Evolutionary conservation across 2,888 invertebrate genomes (phyloP), one percentile per base, ranked within the genome.

Genomic region (Lycophotia porphyrea): DNA sequence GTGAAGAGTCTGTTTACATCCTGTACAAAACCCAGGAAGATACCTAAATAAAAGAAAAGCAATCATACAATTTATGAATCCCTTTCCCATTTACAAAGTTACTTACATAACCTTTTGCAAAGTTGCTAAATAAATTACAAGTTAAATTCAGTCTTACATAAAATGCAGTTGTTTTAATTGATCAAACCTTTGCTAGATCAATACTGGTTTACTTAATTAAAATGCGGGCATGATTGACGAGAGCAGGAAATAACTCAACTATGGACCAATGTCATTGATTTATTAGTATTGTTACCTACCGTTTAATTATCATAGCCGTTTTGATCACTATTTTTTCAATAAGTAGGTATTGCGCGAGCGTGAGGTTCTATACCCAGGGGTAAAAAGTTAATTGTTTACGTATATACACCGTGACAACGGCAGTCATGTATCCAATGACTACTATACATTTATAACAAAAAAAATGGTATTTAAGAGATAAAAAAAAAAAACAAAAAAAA

Each of bases 221-320:
- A 67, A 76, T 81, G 80, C 76, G 49, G 36, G 11, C 39, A 61
- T 81, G 60, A 63, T 61, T 63, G 70, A 80, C 76, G 60, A 80
- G 49, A 80, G 58, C 81, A 76, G 81, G 80, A 81, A 80, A 76
- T 76, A 31, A 27, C 21, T 70, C 24, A 67, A 80, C 55, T 42
- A 31, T 18, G 27, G 24, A 34, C 76, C 81, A 81, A 80, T 80
- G 80, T 27, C 80, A 80, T 61, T 70, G 39, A 58, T 61, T 75
- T 70, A 80, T 77, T 76, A 66, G 49, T 39, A 39, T 47, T 55
- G 15, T 3, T 34, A 24, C 0, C 13, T 31, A 49, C 39, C 39
- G 39, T 63, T 39, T 18, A 63, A 18, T 39, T 47, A 34, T n/a
- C 69, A 61, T 61, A 69, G 66, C 21, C 21, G 27, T 47, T 55